Percentiles rank a stretch among this genome's conserved stretches.
Evolutionary conservation across 2,888 invertebrate species (phyloP).

Genomic region (Limenitis camilla): DNA sequence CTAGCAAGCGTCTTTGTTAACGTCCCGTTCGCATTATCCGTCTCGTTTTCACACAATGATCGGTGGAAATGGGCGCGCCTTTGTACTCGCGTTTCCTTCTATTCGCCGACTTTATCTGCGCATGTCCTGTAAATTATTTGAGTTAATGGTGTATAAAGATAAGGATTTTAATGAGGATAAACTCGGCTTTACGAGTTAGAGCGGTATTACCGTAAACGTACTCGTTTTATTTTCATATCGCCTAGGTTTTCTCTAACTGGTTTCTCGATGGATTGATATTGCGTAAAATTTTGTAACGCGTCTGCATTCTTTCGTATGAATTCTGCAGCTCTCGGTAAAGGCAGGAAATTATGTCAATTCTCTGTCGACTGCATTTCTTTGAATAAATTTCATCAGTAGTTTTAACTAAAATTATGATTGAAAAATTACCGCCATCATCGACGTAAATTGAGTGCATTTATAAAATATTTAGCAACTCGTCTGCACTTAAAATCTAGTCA

Average conservation of each 20-base stretch:
- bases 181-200: slow-evolving; percentile 18
- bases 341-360: slow-evolving; percentile 16
- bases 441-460: slow-evolving; percentile 12
- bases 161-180: slow-evolving; percentile 11
- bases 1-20: slow-evolving; percentile 49
- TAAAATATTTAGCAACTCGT: slow-evolving; percentile 33
- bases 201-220: slow-evolving; percentile 21
- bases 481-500: slow-evolving; percentile 50
- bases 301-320: slow-evolving; percentile 38
- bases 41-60: slow-evolving; percentile 52
- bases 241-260: slow-evolving; percentile 36
- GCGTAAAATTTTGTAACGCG: slow-evolving; percentile 38
- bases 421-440: slow-evolving; percentile 4
- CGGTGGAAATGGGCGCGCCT: slow-evolving; percentile 47
- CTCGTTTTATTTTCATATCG: slow-evolving; percentile 31
- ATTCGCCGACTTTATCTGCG: slow-evolving; percentile 53
- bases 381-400: background rate
- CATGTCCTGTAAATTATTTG: slow-evolving; percentile 36
- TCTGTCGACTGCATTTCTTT: background rate
- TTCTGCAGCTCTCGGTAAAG: slow-evolving; percentile 24
- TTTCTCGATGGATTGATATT: slow-evolving; percentile 26
- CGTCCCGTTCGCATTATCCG: slow-evolving; percentile 36
- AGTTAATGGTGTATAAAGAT: slow-evolving; percentile 11
- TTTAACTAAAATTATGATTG: slow-evolving; percentile 1
- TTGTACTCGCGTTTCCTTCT: slow-evolving; percentile 58